Conservation (phyloP, 92 coral and sea anemone species). For the Paragorgia papillata region DNA sequence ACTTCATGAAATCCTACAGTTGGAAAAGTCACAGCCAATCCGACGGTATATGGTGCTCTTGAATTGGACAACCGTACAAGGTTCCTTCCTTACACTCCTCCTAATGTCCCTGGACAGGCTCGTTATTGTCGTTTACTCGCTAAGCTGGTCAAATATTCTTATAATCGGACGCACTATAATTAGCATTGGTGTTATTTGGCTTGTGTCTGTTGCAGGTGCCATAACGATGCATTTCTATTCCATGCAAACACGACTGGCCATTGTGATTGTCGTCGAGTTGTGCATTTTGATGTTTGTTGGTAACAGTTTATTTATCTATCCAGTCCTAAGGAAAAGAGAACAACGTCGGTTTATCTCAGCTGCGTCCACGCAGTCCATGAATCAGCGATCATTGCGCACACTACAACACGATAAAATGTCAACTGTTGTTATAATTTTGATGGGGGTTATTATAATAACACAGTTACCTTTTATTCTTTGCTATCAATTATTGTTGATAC, state of each 20-base stretch:
- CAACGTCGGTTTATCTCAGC: slow-evolving; percentile 2
- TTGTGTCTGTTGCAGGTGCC: slow-evolving; percentile 14
- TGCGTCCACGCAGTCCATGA: neutral
- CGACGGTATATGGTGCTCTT: neutral
- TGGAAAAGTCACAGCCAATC: neutral
- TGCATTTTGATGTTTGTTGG: slow-evolving; percentile 9
- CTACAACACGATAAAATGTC: slow-evolving; percentile 32
- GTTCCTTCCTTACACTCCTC: slow-evolving; percentile 29
- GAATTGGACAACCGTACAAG: slow-evolving; percentile 36
- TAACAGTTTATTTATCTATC: slow-evolving; percentile 37
- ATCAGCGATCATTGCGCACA: neutral
- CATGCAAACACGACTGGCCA: slow-evolving; percentile 11
- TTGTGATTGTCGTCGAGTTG: slow-evolving; percentile 9
- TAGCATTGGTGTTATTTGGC: slow-evolving; percentile 16
- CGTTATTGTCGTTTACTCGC: slow-evolving; percentile 23
- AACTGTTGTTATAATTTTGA: slow-evolving; percentile 22
- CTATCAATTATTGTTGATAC: slow-evolving; percentile 6
- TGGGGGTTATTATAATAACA: slow-evolving; percentile 11
- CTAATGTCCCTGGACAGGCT: slow-evolving; percentile 34
- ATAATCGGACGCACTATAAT: slow-evolving; percentile 16
- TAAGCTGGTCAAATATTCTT: slow-evolving; percentile 17
- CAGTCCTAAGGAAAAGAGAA: slow-evolving; percentile 29
- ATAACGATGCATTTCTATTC: slow-evolving; percentile 20
- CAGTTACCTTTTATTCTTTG: slow-evolving; percentile 31
- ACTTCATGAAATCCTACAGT: neutral